These are phyloP conservation scores for Liparis tanakae DNA, from an alignment of 2,797 vertebrate genomes.

Conservation along the genomic window DNA sequence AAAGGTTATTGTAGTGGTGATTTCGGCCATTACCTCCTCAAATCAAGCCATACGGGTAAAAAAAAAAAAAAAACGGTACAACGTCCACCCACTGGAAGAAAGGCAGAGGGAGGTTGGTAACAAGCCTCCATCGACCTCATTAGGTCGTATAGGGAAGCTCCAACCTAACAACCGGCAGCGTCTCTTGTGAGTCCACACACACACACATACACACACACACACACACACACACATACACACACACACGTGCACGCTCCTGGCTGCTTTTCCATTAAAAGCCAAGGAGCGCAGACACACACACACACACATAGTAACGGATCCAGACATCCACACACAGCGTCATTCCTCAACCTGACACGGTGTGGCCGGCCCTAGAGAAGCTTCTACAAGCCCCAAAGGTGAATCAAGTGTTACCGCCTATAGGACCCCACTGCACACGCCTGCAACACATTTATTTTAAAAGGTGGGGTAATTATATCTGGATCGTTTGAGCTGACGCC, in stretches of 20 bases:
- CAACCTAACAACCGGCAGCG: slow-evolving; percentile 67
- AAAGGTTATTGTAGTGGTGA: slow-evolving; percentile 53
- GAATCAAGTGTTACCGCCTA: slow-evolving; percentile 26
- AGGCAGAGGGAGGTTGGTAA: slow-evolving; percentile 47
- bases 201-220: slow-evolving; percentile 17
- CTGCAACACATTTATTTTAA: too few species aligned
- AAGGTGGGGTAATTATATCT: too few species aligned
- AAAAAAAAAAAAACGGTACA: slow-evolving; percentile 7
- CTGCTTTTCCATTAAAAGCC: slow-evolving; percentile 56
- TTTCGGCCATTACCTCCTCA: slow-evolving; percentile 48
- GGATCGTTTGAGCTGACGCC: neutral
- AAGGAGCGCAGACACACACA: slow-evolving; percentile 10
- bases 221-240: slow-evolving; percentile 15
- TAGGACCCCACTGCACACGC: slow-evolving; percentile 4
- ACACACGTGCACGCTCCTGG: neutral
- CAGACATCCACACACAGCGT: slow-evolving; percentile 18
- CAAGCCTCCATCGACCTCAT: slow-evolving; percentile 75
- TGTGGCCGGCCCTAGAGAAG: slow-evolving; percentile 14
- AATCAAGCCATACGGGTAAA: slow-evolving; percentile 38
- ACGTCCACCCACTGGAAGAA: slow-evolving; percentile 26
- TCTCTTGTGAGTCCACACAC: slow-evolving; percentile 58
- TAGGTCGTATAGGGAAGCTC: slow-evolving; percentile 59
- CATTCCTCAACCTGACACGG: slow-evolving; percentile 15
- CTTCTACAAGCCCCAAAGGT: slow-evolving; percentile 10
- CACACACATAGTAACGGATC: slow-evolving; percentile 8